Evolutionary conservation across 2,888 invertebrate genomes (phyloP).

Genomic region (Diarsia rubi): DNA sequence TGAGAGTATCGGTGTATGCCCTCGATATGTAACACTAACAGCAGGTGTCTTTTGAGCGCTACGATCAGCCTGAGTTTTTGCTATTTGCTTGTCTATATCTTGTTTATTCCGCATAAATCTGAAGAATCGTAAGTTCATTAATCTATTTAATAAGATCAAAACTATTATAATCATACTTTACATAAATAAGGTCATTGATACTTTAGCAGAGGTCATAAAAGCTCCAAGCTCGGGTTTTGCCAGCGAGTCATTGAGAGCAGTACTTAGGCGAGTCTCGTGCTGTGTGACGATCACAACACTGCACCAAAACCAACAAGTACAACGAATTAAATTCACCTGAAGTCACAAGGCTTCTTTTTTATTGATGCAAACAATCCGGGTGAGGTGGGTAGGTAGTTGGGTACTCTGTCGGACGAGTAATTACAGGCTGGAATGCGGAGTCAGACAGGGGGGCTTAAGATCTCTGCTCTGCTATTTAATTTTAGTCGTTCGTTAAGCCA

Average conservation of each 20-base stretch:
- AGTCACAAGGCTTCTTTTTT: not conserved
- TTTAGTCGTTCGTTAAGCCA: too few species aligned
- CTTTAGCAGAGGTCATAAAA: not conserved
- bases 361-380: not conserved
- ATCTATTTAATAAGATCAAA: not conserved
- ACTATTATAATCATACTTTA: not conserved
- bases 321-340: not conserved
- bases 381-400: too few species aligned
- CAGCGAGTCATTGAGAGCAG: not conserved
- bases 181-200: not conserved
- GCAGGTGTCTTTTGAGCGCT: not conserved
- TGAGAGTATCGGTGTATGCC: not conserved
- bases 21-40: conserved; percentile 20
- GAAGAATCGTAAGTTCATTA: not conserved
- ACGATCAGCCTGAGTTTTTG: conserved; percentile 62
- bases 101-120: conserved; percentile 82
- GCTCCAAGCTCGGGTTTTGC: not conserved
- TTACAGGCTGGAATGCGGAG: too few species aligned
- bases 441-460: too few species aligned
- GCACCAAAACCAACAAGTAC: not conserved
- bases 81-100: conserved; percentile 78
- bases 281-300: not conserved
- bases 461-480: too few species aligned
- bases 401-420: too few species aligned
- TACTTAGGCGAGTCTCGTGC: not conserved